Evolutionary conservation across 2,797 vertebrate species (phyloP).

Genomic region (Haliaeetus albicilla): DNA sequence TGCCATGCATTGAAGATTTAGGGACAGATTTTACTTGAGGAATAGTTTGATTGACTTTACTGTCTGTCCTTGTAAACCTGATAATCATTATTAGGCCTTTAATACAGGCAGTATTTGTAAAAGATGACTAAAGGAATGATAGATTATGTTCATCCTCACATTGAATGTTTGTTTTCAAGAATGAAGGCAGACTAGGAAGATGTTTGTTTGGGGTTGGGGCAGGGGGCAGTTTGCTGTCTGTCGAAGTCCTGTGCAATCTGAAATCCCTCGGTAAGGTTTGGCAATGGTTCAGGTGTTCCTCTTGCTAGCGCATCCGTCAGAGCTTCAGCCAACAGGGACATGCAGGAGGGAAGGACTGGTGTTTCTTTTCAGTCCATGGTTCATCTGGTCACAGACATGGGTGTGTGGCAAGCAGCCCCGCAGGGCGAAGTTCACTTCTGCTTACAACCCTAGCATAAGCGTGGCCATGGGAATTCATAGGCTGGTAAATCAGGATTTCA

Average conservation of each 20-base stretch:
- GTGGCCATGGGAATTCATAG: not conserved
- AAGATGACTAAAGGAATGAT: not conserved
- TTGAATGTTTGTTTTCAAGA: not conserved
- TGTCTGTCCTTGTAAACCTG: not conserved
- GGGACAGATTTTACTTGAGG: not conserved
- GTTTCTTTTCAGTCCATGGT: not conserved
- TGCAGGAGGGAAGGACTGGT: not conserved
- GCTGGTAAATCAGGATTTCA: not conserved
- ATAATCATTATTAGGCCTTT: not conserved
- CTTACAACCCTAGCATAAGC: not conserved
- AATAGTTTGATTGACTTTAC: not conserved
- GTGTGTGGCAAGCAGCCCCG: not conserved
- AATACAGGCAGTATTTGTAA: not conserved
- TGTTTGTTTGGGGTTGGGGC: not conserved
- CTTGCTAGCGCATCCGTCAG: not conserved
- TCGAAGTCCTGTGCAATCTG: not conserved
- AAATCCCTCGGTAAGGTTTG: not conserved
- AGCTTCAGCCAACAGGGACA: fast-evolving
- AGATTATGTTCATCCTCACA: not conserved
- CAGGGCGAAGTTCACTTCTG: not conserved
- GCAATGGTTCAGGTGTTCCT: not conserved
- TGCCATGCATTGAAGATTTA: not conserved
- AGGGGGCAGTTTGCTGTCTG: not conserved
- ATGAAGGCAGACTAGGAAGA: not conserved
- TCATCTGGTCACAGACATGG: fast-evolving